Base-by-base conservation (phyloP, 2,113 vertebrate species). In the Gallinago paraguaiae region DNA sequence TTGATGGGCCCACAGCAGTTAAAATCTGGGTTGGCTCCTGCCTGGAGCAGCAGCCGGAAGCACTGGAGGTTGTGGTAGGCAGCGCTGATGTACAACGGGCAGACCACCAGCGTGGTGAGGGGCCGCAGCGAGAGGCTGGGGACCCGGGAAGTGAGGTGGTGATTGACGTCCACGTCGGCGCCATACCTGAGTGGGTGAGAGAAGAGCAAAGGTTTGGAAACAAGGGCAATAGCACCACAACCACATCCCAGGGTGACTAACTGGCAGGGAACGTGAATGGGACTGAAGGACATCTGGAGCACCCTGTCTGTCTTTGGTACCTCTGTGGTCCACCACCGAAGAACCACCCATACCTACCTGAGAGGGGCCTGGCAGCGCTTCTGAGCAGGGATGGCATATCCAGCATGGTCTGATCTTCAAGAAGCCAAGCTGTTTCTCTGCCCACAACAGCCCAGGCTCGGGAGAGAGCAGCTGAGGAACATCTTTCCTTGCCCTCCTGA, bases 41-140 rank as follows among this genome's bases (percentile, higher is more conserved):
- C 99, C 95, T 98, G 98, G 27, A 99, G 98, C 50, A 99, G 98
- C 96, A 99, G 98, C 56, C 88, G 96, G 97, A 99, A 99, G 96
- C 99, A 99, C 78, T 97, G 98, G 13, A 99, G 98, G 97, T 99
- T 98, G 97, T 99, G 99, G 92, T 99, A 99, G 96, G 99, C 99
- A 0, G 99, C 99, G 0, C 99, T 99, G 97, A 99, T 99, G 96
- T 99, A 99, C 22, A 99, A 95, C 0, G 99, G 99, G 74, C 99
- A 99, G 96, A 99, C 98, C 89, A 99, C 99, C 95, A 99, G 91
- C 1, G 99, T 99, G 87, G 98, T 99, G 79, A 99, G 98, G 24
- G 98, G 98, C n/a, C 98, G 98, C 11, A 98, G 98, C 9, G 98
- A 98, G 9, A 90, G 96, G 17, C 98, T 97, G 24, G 97, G 88